Percentiles rank a stretch among this genome's conserved stretches.
Conservation (phyloP, 2,888 invertebrate species). For the Gnatocerus cornutus region DNA sequence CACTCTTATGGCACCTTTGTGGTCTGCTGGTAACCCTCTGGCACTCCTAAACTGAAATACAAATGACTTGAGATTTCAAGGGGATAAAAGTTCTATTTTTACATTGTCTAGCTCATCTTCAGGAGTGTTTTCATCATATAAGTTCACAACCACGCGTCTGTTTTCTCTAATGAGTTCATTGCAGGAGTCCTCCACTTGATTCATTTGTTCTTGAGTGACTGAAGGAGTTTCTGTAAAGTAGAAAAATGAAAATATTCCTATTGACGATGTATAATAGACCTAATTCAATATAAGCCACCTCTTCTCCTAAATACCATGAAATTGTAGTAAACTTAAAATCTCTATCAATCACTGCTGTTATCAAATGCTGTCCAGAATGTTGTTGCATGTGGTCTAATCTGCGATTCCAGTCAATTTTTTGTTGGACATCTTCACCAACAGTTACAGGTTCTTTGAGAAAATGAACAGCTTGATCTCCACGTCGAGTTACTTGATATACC, state of each 20-base stretch:
- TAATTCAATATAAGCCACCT: slow-evolving; percentile 82
- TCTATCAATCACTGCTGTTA: slow-evolving; percentile 84
- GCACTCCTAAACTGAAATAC: slow-evolving; percentile 75
- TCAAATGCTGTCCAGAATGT: slow-evolving; percentile 90
- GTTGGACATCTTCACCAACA: slow-evolving; percentile 77
- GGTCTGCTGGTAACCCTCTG: slow-evolving; percentile 86
- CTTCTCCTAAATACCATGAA: slow-evolving; percentile 89
- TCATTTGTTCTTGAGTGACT: slow-evolving; percentile 73
- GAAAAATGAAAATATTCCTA: background rate
- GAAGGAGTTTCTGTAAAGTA: slow-evolving; percentile 70
- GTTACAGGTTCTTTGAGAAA: slow-evolving; percentile 77
- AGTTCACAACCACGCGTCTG: slow-evolving; percentile 77
- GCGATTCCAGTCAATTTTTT: slow-evolving; percentile 83
- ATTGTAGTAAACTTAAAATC: slow-evolving; percentile 81
- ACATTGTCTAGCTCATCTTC: slow-evolving; percentile 66
- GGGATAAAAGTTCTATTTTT: slow-evolving; percentile 24
- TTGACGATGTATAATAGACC: slow-evolving; percentile 65
- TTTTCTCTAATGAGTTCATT: slow-evolving; percentile 81
- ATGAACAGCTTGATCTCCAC: slow-evolving; percentile 82
- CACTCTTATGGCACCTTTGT: slow-evolving; percentile 83
- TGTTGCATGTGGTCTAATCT: slow-evolving; percentile 94
- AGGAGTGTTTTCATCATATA: slow-evolving; percentile 78
- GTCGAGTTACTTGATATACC: slow-evolving; percentile 81
- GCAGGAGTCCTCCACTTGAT: slow-evolving; percentile 75
- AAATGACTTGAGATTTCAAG: background rate